Evolutionary conservation across 2,797 vertebrate genomes (phyloP).

Genomic region (Falco columbarius): DNA sequence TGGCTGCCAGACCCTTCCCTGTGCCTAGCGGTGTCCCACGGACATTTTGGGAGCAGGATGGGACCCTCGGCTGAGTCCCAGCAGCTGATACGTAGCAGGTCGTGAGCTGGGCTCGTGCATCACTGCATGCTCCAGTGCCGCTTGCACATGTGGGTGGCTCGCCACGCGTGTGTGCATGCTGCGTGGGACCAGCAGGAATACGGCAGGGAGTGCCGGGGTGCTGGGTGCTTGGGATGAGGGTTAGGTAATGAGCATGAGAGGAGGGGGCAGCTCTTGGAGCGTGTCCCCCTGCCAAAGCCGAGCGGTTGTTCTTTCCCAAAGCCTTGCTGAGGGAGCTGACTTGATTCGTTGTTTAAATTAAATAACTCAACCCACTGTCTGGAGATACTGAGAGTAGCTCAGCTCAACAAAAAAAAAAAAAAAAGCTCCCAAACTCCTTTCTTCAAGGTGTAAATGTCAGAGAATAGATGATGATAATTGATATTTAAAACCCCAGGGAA

Average conservation of each 20-base stretch:
- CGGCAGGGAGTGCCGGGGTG: background rate
- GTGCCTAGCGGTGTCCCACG: fast-evolving
- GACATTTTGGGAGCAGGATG: background rate
- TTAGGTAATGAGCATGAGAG: background rate
- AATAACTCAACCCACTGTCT: background rate
- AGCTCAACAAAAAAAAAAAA: background rate
- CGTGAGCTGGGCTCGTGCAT: background rate
- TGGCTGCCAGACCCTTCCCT: background rate
- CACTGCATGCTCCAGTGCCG: fast-evolving
- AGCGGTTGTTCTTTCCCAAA: background rate
- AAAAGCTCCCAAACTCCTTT: background rate
- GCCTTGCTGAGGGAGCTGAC: background rate
- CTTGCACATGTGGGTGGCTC: background rate
- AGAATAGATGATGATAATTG: background rate
- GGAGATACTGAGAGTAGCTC: background rate
- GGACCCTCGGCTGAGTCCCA: background rate
- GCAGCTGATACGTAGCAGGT: background rate
- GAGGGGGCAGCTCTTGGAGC: fast-evolving
- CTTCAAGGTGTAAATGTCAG: background rate
- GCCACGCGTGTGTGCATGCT: background rate
- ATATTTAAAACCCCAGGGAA: background rate
- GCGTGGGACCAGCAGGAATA: background rate
- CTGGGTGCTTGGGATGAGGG: background rate
- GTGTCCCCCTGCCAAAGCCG: background rate
- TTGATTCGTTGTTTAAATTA: background rate